Evolutionary conservation across 2,113 vertebrate species (phyloP).

Genomic region (Camelus bactrianus): DNA sequence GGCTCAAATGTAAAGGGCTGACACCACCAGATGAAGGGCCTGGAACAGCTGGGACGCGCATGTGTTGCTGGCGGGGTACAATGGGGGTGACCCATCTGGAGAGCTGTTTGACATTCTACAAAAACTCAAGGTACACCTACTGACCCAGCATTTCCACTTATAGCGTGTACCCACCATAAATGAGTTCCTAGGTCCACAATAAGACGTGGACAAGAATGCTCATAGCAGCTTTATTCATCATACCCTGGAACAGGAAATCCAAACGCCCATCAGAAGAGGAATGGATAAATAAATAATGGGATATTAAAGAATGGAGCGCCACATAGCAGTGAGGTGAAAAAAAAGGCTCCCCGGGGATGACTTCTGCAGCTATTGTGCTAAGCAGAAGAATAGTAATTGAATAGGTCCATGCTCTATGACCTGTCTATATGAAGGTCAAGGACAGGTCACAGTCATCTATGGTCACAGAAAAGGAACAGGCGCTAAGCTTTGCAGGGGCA

Average conservation of each 20-base stretch:
- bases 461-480: neutral
- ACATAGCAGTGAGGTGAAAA: neutral
- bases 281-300: neutral
- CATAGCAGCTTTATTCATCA: neutral
- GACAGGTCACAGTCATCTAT: neutral
- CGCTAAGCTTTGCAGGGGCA: neutral
- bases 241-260: neutral
- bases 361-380: too few relatives aligned
- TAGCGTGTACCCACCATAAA: neutral
- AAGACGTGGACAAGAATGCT: neutral
- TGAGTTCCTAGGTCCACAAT: neutral
- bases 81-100: neutral
- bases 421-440: neutral
- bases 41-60: neutral
- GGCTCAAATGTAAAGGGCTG: neutral
- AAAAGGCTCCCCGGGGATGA: neutral
- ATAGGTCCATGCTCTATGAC: neutral
- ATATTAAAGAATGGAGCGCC: neutral
- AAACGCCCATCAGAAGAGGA: neutral
- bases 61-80: too few relatives aligned
- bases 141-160: neutral
- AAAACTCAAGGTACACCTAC: neutral
- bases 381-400: neutral
- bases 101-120: neutral
- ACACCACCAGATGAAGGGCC: neutral